A percentile compares a stretch with the other conserved stretches of the same genome.
phyloP scores from a whole-genome alignment of 2,888 invertebrate genomes.

The Tachystola acroxantha region DNA sequence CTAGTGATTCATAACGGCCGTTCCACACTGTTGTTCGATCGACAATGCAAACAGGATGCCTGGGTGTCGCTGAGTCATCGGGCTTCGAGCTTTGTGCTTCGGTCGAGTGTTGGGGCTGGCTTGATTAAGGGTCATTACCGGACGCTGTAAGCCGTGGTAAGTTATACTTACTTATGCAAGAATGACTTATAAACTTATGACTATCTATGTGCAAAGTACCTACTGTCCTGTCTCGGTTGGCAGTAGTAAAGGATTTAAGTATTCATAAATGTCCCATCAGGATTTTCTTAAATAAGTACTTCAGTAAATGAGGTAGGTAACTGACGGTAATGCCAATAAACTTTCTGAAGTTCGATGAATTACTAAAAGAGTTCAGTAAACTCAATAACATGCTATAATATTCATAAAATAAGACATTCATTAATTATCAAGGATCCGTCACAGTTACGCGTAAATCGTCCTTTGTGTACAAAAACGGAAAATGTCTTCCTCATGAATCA shows the following conservation, averaged over 20 bases:
- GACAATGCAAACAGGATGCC: constrained; percentile 53
- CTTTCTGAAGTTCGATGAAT: not conserved
- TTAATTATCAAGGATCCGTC: constrained; percentile 10
- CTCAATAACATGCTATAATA: no score
- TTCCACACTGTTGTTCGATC: constrained; percentile 30
- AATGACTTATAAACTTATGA: no score
- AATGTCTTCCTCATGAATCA: constrained; percentile 24
- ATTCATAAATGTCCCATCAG: no score
- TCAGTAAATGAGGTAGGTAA: no score
- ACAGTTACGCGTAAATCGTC: constrained; percentile 16
- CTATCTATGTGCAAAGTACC: no score
- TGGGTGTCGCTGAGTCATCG: constrained; percentile 36
- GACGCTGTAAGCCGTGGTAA: not conserved
- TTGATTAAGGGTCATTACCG: constrained; percentile 13
- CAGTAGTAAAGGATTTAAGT: no score
- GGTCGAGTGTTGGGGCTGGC: not conserved
- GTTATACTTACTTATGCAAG: no score
- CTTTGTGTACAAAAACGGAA: constrained; percentile 23
- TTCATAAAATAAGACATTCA: no score
- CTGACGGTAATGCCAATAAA: no score
- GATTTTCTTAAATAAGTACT: no score
- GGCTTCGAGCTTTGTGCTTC: constrained; percentile 13
- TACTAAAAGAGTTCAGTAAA: constrained; percentile 6
- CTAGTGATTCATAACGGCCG: constrained; percentile 22
- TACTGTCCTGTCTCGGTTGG: no score